phyloP scores from a whole-genome alignment of 2,113 vertebrate genomes.

The Parotia lawesii region DNA sequence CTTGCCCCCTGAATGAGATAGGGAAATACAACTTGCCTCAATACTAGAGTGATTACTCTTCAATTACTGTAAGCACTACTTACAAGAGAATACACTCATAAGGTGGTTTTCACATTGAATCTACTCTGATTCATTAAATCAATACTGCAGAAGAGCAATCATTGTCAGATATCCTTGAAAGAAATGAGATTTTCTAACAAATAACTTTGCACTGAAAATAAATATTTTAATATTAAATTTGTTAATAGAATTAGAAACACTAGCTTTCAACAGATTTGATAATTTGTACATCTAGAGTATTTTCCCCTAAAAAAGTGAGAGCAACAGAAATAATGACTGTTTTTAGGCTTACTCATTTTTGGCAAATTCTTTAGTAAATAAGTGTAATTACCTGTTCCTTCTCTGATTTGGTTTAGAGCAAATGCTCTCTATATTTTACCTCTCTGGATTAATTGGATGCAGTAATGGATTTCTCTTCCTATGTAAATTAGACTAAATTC shows the following conservation, averaged over 20 bases:
- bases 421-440: not conserved
- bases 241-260: not conserved
- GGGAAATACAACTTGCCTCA: not conserved
- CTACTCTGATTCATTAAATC: not conserved
- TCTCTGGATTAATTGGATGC: not conserved
- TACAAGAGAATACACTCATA: not conserved
- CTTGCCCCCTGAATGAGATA: not conserved
- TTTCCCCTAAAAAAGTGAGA: not conserved
- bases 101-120: not conserved
- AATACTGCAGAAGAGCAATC: not conserved
- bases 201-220: not conserved
- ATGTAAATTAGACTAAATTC: not conserved
- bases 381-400: not conserved
- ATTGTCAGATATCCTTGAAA: conserved; percentile 10
- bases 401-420: not conserved
- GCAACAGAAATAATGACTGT: not conserved
- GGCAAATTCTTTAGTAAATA: not conserved
- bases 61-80: not conserved
- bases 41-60: not conserved
- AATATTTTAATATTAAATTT: not conserved
- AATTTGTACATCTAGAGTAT: not conserved
- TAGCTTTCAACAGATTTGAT: not conserved
- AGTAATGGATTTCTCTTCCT: not conserved
- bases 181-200: not conserved
- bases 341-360: not conserved